Conservation (phyloP, 2,113 vertebrate genomes). For the Axis porcinus region DNA sequence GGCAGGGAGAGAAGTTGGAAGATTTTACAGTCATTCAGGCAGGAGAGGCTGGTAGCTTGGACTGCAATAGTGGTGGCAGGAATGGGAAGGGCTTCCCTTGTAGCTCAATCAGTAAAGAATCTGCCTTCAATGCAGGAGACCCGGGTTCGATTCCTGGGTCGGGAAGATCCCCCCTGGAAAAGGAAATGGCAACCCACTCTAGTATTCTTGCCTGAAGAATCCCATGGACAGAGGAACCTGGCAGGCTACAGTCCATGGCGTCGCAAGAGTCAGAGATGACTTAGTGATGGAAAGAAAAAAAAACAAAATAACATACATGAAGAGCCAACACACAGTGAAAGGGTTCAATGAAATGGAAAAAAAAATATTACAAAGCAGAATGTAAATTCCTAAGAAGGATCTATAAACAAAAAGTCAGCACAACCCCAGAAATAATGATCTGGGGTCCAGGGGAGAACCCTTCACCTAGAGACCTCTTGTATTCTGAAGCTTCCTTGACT, state of each 20-base stretch:
- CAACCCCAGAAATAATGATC: background rate
- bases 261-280: background rate
- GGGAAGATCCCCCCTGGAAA: background rate
- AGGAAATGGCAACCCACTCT: background rate
- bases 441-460: background rate
- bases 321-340: background rate
- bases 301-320: background rate
- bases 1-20: background rate
- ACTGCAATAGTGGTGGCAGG: too few relatives aligned
- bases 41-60: background rate
- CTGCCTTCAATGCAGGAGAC: background rate
- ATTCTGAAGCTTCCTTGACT: background rate
- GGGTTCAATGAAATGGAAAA: background rate
- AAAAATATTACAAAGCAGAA: background rate
- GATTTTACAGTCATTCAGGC: background rate
- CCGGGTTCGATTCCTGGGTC: rapidly evolving
- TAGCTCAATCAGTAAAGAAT: background rate
- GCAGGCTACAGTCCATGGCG: background rate
- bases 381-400: background rate
- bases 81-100: background rate
- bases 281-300: background rate
- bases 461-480: background rate
- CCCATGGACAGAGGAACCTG: background rate
- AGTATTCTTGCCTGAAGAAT: background rate
- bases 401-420: background rate